A percentile compares a stretch with the other conserved stretches of the same genome.
These are phyloP conservation scores for Manis javanica DNA, from an alignment of 2,797 vertebrate species.

Conservation along the genomic window DNA sequence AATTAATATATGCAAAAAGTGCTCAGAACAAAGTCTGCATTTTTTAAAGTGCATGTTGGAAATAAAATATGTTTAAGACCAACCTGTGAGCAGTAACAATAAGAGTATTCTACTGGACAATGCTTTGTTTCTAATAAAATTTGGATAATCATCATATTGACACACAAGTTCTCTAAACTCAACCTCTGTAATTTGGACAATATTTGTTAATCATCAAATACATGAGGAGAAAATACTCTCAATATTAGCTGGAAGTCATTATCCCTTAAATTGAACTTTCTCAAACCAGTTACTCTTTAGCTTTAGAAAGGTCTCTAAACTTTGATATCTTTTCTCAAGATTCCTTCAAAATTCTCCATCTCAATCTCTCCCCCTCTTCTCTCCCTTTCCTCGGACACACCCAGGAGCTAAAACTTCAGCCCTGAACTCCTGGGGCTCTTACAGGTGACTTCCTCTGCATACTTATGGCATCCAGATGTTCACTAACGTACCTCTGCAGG, in stretches of 20 bases:
- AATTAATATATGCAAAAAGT: neutral
- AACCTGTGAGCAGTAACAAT: neutral
- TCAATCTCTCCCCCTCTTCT: neutral
- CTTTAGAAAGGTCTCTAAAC: conserved; percentile 2
- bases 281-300: neutral
- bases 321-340: neutral
- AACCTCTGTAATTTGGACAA: neutral
- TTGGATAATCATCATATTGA: neutral
- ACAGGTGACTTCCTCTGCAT: neutral
- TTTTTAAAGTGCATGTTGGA: neutral
- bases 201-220: conserved; percentile 14
- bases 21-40: neutral
- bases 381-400: neutral
- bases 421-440: neutral
- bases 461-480: neutral
- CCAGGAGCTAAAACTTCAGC: neutral
- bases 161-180: conserved; percentile 23
- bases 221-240: neutral
- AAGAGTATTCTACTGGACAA: neutral
- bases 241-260: neutral
- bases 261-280: neutral
- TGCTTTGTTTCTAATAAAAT: neutral
- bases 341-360: neutral
- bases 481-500: neutral
- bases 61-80: neutral